Percentiles rank a stretch among this genome's conserved stretches.
phyloP scores from a whole-genome alignment of 64 coral and sea anemone species.

The Cladopsammia gracilis region DNA sequence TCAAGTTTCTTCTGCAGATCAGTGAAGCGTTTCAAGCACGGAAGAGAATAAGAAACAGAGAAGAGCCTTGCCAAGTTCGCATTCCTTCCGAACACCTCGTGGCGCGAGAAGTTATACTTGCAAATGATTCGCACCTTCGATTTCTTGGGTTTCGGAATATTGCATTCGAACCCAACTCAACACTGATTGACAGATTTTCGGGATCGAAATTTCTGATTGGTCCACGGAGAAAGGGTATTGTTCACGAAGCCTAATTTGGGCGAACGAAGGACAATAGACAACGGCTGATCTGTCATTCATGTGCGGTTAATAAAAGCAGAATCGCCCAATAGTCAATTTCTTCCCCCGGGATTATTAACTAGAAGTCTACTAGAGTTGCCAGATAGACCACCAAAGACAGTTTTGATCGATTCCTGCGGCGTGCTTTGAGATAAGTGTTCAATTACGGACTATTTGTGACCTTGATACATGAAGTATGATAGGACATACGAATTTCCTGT shows the following conservation, averaged over 20 bases:
- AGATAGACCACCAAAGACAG: neutral
- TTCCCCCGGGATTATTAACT: constrained; percentile 2
- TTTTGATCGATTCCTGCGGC: neutral
- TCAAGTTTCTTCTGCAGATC: constrained; percentile 94
- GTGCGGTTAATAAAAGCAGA: neutral
- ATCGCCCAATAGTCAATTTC: neutral
- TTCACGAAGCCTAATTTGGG: constrained; percentile 19
- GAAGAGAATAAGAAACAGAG: neutral
- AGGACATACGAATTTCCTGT: constrained; percentile 39
- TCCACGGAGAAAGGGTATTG: constrained; percentile 31
- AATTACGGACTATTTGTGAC: neutral
- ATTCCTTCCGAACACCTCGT: constrained; percentile 16
- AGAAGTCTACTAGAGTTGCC: neutral
- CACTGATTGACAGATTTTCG: constrained; percentile 51
- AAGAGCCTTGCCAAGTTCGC: neutral
- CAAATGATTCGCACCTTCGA: constrained; percentile 11
- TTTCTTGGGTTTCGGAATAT: constrained; percentile 26
- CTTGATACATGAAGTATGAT: neutral
- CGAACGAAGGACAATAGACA: neutral
- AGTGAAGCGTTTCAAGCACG: constrained; percentile 82
- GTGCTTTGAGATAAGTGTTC: too few species aligned
- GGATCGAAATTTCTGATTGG: constrained; percentile 16
- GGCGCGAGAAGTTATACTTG: constrained; percentile 25
- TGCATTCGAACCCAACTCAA: constrained; percentile 52
- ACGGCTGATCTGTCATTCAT: constrained; percentile 42